Evolutionary conservation across 2,113 vertebrate species (phyloP).

Genomic region (Pedetes capensis): DNA sequence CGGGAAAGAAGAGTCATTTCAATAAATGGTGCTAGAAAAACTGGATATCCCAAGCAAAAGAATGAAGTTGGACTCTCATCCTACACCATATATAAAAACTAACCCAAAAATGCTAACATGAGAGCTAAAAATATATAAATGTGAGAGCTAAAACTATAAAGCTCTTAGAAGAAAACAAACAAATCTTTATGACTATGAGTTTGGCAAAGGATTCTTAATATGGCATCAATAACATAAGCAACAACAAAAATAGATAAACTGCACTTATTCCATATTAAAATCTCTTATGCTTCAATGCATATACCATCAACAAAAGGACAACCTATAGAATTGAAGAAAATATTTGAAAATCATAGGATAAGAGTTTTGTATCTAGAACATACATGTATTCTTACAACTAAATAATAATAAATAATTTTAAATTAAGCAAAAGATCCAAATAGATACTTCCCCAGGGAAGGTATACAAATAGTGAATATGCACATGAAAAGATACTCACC

Average conservation of each 20-base stretch:
- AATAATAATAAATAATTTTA: background rate
- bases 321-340: background rate
- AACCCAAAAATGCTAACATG: too few species aligned
- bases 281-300: background rate
- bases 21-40: background rate
- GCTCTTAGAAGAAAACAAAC: background rate
- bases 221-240: background rate
- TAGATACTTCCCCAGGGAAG: background rate
- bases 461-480: background rate
- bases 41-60: background rate
- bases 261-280: background rate
- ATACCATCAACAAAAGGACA: background rate
- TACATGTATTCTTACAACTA: background rate
- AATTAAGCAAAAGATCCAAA: background rate
- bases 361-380: background rate
- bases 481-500: background rate
- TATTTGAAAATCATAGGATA: background rate
- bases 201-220: background rate
- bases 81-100: too few species aligned
- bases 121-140: background rate
- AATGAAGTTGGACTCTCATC: background rate
- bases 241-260: background rate
- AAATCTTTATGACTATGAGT: background rate
- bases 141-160: constrained; percentile 6
- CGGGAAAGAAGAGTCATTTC: background rate